Evolutionary conservation across 1,140 invertebrate species (phyloP).

Genomic region (Halictus rubicundus): DNA sequence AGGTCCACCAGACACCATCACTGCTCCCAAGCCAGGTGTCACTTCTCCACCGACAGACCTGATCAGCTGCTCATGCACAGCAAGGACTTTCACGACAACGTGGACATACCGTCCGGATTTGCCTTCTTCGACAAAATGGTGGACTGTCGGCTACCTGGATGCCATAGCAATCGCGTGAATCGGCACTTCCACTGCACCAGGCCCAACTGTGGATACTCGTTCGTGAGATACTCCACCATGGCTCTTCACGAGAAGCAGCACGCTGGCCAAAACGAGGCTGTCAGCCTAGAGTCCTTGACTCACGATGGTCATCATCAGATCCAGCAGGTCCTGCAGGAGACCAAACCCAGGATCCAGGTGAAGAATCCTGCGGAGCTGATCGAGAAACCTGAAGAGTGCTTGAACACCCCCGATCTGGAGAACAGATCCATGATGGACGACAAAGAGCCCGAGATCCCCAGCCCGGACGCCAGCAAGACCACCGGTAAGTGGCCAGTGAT

Average conservation of each 20-base stretch:
- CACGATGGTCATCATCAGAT: constrained; percentile 63
- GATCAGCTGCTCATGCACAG: constrained; percentile 87
- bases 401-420: constrained; percentile 49
- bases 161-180: constrained; percentile 87
- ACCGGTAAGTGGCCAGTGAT: constrained; percentile 75
- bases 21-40: constrained; percentile 87
- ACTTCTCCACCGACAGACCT: constrained; percentile 85
- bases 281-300: constrained; percentile 54
- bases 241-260: constrained; percentile 86
- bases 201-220: constrained; percentile 88
- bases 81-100: constrained; percentile 91
- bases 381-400: constrained; percentile 71
- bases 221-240: constrained; percentile 88
- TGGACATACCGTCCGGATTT: constrained; percentile 90
- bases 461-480: constrained; percentile 74
- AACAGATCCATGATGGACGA: constrained; percentile 69
- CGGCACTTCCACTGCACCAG: constrained; percentile 90
- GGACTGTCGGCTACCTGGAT: constrained; percentile 87
- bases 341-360: constrained; percentile 79
- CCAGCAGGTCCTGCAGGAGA: constrained; percentile 62
- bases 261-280: constrained; percentile 51
- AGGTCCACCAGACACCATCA: constrained; percentile 85
- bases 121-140: constrained; percentile 90
- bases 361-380: constrained; percentile 79
- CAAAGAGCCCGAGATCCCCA: constrained; percentile 71